Evolutionary conservation across 2,113 vertebrate species (phyloP), one percentile per base, ranked within the genome.

Genomic region (Gymnobelideus leadbeateri): DNA sequence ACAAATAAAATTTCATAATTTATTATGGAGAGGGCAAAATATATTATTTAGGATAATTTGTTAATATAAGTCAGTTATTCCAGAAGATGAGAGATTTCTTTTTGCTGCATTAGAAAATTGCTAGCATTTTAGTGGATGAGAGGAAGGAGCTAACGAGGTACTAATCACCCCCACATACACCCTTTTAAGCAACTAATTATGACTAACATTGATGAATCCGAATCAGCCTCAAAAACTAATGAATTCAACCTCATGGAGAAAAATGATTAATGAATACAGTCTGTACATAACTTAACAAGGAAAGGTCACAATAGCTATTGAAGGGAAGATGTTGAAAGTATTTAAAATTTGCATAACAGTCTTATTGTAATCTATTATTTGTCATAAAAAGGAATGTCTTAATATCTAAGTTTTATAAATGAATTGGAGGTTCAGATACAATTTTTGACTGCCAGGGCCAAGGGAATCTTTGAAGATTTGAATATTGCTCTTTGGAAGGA

Each of bases 131-230:
- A 77, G 51, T 92, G 90, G 96, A 94, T 84, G 97, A 97, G 28
- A 52, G 43, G 84, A 51, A 97, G 96, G 95, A 96, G 91, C 94
- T 97, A 98, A 93, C 57, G 92, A 97, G 93, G 84, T 91, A 91
- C 43, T 98, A 97, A 97, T 91, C 96, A 94, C n/a, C 14, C n/a
- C 3, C 23, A 51, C 7, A 50, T 46, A 91, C 37, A 92, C 55
- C 25, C 94, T 95, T 95, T 97, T 98, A 97, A 98, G 96, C 94
- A 97, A 96, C 97, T 98, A 98, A 98, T 98, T 97, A 92, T 94
- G 97, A 95, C 91, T 94, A 97, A 97, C 89, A 98, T 57, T 96
- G 98, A 97, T 92, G 96, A 98, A 97, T 98, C 90, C 91, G 92
- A 95, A 97, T 97, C 96, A 95, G 51, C 77, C 97, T 94, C 95